Base-by-base conservation (phyloP, 2,797 vertebrate genomes). In the Cygnus olor region DNA sequence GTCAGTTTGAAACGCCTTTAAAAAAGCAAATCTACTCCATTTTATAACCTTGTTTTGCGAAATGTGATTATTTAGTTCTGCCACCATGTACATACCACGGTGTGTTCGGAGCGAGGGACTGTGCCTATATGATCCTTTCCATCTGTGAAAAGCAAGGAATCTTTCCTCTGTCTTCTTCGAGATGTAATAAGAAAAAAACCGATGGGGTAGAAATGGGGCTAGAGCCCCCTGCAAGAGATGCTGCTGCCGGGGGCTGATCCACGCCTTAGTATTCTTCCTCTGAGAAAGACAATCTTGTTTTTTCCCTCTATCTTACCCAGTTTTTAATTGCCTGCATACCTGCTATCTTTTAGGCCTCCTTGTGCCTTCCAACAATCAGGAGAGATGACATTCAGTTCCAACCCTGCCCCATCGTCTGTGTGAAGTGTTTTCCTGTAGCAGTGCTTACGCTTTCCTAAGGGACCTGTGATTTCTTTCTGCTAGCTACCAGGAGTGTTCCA, bases 71-170 rank as follows among this genome's bases (percentile, higher is more conserved):
- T 58, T 79, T 90, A 30, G 16, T 66, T 95, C 27, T 80, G 30
- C 17, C 6, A 25, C 18, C 6, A 8, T 24, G 53, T 79, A 17
- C 0, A 0, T 45, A 63, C 14, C 6, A 5, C 51, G 13, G 11
- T 20, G 21, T 82, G 19, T 79, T 88, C 63, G 68, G 38, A 63
- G 32, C 27, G 42, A 53, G 12, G 4, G 1, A 3, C 25, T 20
- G 38, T 64, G 18, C 28, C 63, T 51, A 24, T 4, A 1, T 27
- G 21, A 49, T 68, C 85, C 28, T 53, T 76, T 85, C 25, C 30
- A 9, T 45, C 47, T 66, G 44, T 36, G 49, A 56, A 85, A 71
- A 88, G 28, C 19, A 61, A 77, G 27, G 45, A 20, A 63, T 20
- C 25, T 82, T 25, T 70, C 32, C 34, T 74, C 8, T 71, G 19